A percentile compares a stretch with the other conserved stretches of the same genome.
These are phyloP conservation scores for Callospermophilus lateralis DNA, from an alignment of 2,113 vertebrate genomes.

Conservation along the genomic window DNA sequence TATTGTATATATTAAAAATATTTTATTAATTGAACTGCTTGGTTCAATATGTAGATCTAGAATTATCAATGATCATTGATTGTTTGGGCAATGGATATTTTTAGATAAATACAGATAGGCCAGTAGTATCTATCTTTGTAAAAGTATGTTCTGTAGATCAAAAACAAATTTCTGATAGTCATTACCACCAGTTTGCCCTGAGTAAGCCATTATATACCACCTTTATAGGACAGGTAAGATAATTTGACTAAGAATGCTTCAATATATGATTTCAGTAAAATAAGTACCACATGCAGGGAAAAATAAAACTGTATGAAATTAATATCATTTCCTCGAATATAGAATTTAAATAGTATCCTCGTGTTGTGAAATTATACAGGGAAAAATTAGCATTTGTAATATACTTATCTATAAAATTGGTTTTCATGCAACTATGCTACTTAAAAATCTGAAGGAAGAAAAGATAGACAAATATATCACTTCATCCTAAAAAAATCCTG, in stretches of 20 bases:
- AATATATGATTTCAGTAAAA: slow-evolving; percentile 3
- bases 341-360: slow-evolving; percentile 14
- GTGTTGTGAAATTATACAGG: slow-evolving; percentile 45
- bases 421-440: not conserved
- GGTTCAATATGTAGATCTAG: not conserved
- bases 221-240: slow-evolving; percentile 2
- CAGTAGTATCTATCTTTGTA: not conserved
- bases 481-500: not conserved
- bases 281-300: slow-evolving; percentile 14
- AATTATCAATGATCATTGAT: not conserved
- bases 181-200: not conserved
- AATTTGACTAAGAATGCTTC: slow-evolving; percentile 38
- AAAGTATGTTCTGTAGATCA: not conserved
- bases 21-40: not conserved
- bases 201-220: not conserved
- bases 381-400: slow-evolving; percentile 4
- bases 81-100: not conserved
- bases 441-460: slow-evolving; percentile 41
- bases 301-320: slow-evolving; percentile 41
- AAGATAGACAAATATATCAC: not conserved
- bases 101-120: not conserved
- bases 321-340: slow-evolving; percentile 41
- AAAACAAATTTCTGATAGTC: not conserved
- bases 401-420: slow-evolving; percentile 12
- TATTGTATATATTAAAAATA: not conserved